phyloP scores from a whole-genome alignment of 2,888 invertebrate species.

The Apocheima hispidaria region DNA sequence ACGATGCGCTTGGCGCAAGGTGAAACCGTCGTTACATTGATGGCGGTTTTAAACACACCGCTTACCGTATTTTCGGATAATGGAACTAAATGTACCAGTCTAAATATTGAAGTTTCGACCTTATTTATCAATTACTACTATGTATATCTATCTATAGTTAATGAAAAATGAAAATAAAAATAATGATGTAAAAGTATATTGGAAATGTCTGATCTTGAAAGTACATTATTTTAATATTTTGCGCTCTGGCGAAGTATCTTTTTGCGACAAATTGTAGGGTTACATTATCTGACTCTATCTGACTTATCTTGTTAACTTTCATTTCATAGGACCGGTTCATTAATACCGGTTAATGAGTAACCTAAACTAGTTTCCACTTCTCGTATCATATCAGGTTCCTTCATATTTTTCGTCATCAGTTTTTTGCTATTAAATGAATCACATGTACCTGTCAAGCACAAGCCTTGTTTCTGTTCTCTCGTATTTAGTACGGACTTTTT shows the following conservation, averaged over 20 bases:
- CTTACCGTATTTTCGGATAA: neutral
- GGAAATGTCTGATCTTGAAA: neutral
- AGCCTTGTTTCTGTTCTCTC: neutral
- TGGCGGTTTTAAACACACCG: neutral
- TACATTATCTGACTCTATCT: conserved; percentile 10
- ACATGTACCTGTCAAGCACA: conserved; percentile 6
- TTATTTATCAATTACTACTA: neutral
- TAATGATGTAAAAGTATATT: neutral
- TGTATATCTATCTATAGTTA: neutral
- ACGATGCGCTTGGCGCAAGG: neutral
- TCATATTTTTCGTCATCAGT: conserved; percentile 2
- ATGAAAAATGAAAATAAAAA: neutral
- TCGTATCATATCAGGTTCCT: conserved; percentile 28
- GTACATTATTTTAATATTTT: neutral
- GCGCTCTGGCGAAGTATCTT: neutral
- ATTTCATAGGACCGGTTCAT: conserved; percentile 41
- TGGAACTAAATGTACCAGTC: neutral
- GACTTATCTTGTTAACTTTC: conserved; percentile 40
- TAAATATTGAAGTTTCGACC: neutral
- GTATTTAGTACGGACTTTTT: neutral
- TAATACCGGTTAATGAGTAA: conserved; percentile 46
- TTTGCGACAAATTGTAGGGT: conserved; percentile 14
- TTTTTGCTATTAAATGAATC: conserved; percentile 31
- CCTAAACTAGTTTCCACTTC: conserved; percentile 41
- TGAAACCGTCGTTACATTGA: conserved; percentile 8